These are phyloP conservation scores for Triops cancriformis DNA, from an alignment of 1,140 invertebrate species.

Conservation along the genomic window DNA sequence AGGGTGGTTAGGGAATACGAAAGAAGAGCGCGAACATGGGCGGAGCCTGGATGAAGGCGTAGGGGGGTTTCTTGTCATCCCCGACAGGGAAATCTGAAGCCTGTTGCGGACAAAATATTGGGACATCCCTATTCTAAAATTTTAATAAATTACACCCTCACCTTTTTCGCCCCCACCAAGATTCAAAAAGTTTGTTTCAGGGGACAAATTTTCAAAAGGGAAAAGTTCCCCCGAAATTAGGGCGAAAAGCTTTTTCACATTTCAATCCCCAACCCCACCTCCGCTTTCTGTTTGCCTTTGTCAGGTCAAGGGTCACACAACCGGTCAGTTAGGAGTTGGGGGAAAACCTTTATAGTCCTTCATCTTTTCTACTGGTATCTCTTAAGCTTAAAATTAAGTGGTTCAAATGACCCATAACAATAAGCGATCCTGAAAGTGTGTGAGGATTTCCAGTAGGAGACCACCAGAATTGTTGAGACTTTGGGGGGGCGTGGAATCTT, in stretches of 20 bases:
- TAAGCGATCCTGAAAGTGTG: not conserved
- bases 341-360: too few species aligned
- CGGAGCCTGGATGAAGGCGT: not conserved
- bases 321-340: not conserved
- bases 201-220: not conserved
- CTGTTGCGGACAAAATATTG: conserved; percentile 3
- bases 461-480: not conserved
- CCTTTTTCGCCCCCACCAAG: not conserved
- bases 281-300: not conserved
- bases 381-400: conserved; percentile 4
- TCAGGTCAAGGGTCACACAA: not conserved
- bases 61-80: not conserved
- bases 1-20: not conserved
- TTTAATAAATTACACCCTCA: not conserved
- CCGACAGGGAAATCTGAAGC: not conserved
- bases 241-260: not conserved
- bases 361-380: not conserved
- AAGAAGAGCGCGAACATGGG: not conserved
- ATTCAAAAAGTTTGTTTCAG: not conserved
- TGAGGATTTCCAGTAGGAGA: not conserved
- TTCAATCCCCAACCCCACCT: not conserved
- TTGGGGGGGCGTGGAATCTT: not conserved
- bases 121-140: not conserved
- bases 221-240: not conserved
- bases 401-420: not conserved